Evolutionary conservation across 2,888 invertebrate species (phyloP), one percentile per base, ranked within the genome.

Genomic region (Bombyx huttoni): DNA sequence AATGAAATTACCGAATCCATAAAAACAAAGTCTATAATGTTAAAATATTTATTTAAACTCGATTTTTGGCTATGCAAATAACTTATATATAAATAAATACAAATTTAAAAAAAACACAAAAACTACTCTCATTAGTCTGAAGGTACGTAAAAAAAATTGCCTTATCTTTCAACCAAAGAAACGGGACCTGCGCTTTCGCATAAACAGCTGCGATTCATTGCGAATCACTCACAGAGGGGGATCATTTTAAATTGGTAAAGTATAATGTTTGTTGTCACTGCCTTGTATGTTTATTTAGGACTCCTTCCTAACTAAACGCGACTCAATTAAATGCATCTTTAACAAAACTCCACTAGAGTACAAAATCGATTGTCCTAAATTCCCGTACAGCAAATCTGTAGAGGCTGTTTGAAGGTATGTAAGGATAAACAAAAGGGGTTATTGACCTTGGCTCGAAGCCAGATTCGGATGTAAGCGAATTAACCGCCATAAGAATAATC

Each of bases 231-330:
- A 56, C 52, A 55, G 58, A 58, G 56, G 54, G 58, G 60, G 67
- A 64, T 60, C 75, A 69, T 64, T 66, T 71, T 68, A 72, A 58
- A 66, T 58, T 67, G 72, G 79, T 58, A 62, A 54, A 57, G 65
- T 62, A 68, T 67, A 67, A 72, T 76, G 69, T 68, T 72, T 68
- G 69, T 65, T 61, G 78, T 72, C 65, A 68, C 72, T 75, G 79
- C 75, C 73, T 76, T 68, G 78, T 78, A 72, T 82, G 79, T 86
- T 86, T 86, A 70, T 78, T 85, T 83, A 85, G 85, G 86, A 80
- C 73, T 80, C 79, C 78, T 75, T 68, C 66, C 67, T 78, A 81
- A 82, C 83, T 83, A 79, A 78, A 78, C 76, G 73, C 59, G 56
- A 67, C 54, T 59, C 63, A 57, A 79, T 75, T 75, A 68, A 57